Evolutionary conservation across 2,797 vertebrate genomes (phyloP).

Genomic region (Yasuhikotakia modesta): DNA sequence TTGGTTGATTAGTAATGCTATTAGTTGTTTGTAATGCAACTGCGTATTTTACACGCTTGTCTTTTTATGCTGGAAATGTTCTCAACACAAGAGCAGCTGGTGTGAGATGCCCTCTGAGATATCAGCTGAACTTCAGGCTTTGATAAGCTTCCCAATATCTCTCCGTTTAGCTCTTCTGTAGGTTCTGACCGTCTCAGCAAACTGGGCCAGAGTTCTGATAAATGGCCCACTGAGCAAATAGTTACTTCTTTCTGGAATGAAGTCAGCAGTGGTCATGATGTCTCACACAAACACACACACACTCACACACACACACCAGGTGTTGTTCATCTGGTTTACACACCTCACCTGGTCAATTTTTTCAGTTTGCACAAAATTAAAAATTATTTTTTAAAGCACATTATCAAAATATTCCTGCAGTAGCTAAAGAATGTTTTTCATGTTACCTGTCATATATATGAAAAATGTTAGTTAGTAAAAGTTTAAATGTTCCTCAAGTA

Average conservation of each 20-base stretch:
- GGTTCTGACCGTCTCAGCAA: conserved; percentile 3
- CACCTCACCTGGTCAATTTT: too few relatives aligned
- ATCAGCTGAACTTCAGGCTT: not conserved
- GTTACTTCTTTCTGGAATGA: conserved; percentile 2
- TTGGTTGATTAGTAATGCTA: too few relatives aligned
- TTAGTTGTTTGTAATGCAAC: too few relatives aligned
- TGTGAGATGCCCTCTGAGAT: too few relatives aligned
- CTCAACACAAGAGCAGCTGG: not conserved
- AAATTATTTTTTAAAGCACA: too few relatives aligned
- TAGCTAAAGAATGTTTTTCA: too few relatives aligned
- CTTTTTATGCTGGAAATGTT: not conserved
- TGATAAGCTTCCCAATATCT: not conserved
- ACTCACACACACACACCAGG: conserved; percentile 5
- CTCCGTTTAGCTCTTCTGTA: conserved; percentile 1
- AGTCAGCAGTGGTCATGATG: not conserved
- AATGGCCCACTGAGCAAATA: conserved; percentile 3
- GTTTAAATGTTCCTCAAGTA: too few relatives aligned
- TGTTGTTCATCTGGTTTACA: conserved; percentile 1
- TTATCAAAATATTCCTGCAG: too few relatives aligned
- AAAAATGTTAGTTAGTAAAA: too few relatives aligned
- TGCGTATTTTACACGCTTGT: too few relatives aligned
- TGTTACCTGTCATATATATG: too few relatives aligned
- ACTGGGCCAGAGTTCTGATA: not conserved
- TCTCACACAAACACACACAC: conserved; percentile 1
- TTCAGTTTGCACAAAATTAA: not conserved